phyloP scores from a whole-genome alignment of 2,888 invertebrate genomes.

The Lepidonotus clava region DNA sequence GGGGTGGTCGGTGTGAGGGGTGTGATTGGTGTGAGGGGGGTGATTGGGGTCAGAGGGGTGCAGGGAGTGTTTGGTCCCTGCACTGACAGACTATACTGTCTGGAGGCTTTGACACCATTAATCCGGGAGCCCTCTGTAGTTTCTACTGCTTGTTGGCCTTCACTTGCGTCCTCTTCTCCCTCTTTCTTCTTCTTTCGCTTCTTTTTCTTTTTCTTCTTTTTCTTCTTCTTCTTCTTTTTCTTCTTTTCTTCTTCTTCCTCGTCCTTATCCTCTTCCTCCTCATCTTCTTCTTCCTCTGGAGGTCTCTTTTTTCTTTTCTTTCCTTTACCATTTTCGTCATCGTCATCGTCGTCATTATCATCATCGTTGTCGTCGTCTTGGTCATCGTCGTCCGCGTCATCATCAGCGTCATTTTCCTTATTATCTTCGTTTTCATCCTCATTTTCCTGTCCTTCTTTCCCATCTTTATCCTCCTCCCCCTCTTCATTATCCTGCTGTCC shows the following conservation, averaged over 20 bases:
- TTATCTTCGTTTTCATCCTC: slow-evolving; percentile 5
- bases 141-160: background rate
- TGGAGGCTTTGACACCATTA: background rate
- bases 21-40: background rate
- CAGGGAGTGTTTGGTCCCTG: background rate
- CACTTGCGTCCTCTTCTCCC: background rate
- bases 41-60: background rate
- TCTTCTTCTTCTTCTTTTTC: slow-evolving; percentile 1
- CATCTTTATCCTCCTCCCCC: background rate
- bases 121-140: background rate
- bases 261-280: slow-evolving; percentile 10
- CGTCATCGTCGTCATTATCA: slow-evolving; percentile 10
- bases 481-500: slow-evolving; percentile 1
- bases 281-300: background rate
- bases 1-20: slow-evolving; percentile 15
- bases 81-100: background rate
- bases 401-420: background rate
- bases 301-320: background rate
- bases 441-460: background rate
- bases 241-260: slow-evolving; percentile 7
- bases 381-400: background rate
- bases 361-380: slow-evolving; percentile 15
- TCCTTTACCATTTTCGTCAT: background rate
- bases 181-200: slow-evolving; percentile 5
- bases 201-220: slow-evolving; percentile 28